Evolutionary conservation across 2,888 invertebrate genomes (phyloP).

Genomic region (Ophioninae sp.): DNA sequence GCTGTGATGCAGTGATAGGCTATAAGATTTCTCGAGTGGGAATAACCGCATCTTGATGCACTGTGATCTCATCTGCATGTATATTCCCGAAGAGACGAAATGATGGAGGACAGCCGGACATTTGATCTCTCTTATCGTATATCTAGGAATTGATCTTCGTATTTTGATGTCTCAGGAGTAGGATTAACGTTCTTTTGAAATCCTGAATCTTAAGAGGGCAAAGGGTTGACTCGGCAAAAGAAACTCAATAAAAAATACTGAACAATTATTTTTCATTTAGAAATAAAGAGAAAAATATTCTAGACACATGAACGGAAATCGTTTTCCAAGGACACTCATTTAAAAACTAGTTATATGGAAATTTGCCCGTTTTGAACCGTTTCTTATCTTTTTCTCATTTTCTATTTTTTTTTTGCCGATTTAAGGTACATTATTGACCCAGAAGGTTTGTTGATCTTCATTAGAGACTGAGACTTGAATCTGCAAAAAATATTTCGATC

Average conservation of each 20-base stretch:
- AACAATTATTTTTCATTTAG: neutral
- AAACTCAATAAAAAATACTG: neutral
- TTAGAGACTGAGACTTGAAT: too few relatives aligned
- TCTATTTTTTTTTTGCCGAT: too few relatives aligned
- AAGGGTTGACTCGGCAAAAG: neutral
- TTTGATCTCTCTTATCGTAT: constrained; percentile 17
- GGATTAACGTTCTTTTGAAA: constrained; percentile 10
- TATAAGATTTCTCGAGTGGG: constrained; percentile 24
- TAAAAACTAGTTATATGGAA: too few relatives aligned
- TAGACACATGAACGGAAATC: neutral
- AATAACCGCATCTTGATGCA: constrained; percentile 25
- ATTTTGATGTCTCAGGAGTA: neutral
- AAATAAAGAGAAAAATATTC: too few relatives aligned
- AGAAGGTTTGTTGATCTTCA: too few relatives aligned
- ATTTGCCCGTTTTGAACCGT: too few relatives aligned
- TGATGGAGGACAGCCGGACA: constrained; percentile 16
- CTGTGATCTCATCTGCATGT: constrained; percentile 65
- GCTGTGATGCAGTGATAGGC: constrained; percentile 10
- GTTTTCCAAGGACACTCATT: too few relatives aligned
- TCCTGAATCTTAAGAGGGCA: neutral
- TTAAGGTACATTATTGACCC: too few relatives aligned
- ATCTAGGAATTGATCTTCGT: constrained; percentile 12
- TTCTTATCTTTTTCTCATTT: too few relatives aligned
- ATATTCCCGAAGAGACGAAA: constrained; percentile 62
- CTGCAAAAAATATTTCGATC: too few relatives aligned